Base-by-base conservation (phyloP, 2,888 invertebrate species). In the Acrobasis consociella region DNA sequence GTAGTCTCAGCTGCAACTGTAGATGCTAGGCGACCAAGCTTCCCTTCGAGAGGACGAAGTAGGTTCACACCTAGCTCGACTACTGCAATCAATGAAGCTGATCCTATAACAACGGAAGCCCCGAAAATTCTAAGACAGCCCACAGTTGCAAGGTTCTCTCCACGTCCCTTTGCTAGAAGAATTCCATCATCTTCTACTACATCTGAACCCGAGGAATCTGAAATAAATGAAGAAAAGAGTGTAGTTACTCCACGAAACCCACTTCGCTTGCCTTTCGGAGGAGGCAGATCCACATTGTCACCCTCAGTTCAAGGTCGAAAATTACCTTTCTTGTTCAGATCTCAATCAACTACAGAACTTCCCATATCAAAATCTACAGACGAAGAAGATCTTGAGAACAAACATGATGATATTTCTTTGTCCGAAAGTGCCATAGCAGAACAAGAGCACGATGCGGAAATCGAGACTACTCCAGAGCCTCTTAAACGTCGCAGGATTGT, bases 351-450 rank as follows among this genome's bases (percentile, higher is more conserved):
- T 39, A 86, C 88, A 55, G 78, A 77, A 61, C 77, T 78, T 69
- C 67, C 78, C 15, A 66, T 80, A 58, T 69, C 70, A 39, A 75
- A 65, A 17, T 13, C 42, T 17, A 37, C 8, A 62, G 69, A 78
- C 62, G 75, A 72, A 38, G 82, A 85, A 53, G 83, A 83, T 8
- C 79, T 79, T 49, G 89, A 91, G 63, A 83, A 73, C 16, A 87
- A 82, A 74, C 74, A 72, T 61, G 91, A 91, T 65, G 91, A 91
- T 65, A 92, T 93, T 66, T 79, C 81, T 62, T 74, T 93, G 51
- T 93, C 93, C n/a, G 93, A 93, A 77, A 90, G 86, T 77, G 84
- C 90, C n/a, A 88, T 91, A 65, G 90, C 83, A 74, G 91, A 91
- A 69, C 87, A 91, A 69, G 91, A 91, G 72, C 91, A 92, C n/a